These are phyloP conservation scores for Dromococcyx pavoninus DNA, from an alignment of 2,797 vertebrate species.

Conservation along the genomic window DNA sequence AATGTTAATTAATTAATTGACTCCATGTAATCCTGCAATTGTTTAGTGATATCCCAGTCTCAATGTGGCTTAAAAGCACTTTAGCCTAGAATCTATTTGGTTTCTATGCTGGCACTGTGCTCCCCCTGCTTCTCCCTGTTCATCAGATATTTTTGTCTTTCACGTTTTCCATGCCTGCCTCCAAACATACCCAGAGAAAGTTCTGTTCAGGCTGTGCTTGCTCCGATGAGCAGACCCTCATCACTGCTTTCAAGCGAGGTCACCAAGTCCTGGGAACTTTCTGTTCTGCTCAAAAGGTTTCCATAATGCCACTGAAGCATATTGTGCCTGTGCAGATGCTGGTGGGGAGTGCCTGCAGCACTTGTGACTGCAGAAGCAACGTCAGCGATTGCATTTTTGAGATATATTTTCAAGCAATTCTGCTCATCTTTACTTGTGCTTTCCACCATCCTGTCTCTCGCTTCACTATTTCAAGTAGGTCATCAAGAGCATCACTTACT, in stretches of 20 bases:
- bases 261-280: slow-evolving; percentile 46
- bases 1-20: background rate
- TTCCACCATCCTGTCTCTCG: background rate
- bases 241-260: slow-evolving; percentile 9
- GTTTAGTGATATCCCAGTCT: background rate
- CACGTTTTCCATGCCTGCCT: background rate
- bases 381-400: slow-evolving; percentile 1
- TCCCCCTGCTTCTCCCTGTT: background rate
- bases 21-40: background rate
- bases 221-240: slow-evolving; percentile 8
- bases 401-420: background rate
- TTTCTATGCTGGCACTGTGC: background rate
- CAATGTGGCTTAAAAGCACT: background rate
- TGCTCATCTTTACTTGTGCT: background rate
- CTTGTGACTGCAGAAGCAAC: background rate
- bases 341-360: slow-evolving; percentile 9
- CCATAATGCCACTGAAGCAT: slow-evolving; percentile 46
- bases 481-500: background rate
- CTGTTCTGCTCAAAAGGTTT: slow-evolving; percentile 53
- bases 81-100: background rate
- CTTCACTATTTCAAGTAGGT: background rate
- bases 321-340: slow-evolving; percentile 10
- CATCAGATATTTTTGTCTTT: slow-evolving; percentile 11
- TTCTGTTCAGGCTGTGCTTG: slow-evolving; percentile 10
- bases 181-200: background rate